Percentiles rank a stretch among this genome's conserved stretches.
These are phyloP conservation scores for Sepioteuthis lessoniana DNA, from an alignment of 2,888 invertebrate species.

Conservation along the genomic window DNA sequence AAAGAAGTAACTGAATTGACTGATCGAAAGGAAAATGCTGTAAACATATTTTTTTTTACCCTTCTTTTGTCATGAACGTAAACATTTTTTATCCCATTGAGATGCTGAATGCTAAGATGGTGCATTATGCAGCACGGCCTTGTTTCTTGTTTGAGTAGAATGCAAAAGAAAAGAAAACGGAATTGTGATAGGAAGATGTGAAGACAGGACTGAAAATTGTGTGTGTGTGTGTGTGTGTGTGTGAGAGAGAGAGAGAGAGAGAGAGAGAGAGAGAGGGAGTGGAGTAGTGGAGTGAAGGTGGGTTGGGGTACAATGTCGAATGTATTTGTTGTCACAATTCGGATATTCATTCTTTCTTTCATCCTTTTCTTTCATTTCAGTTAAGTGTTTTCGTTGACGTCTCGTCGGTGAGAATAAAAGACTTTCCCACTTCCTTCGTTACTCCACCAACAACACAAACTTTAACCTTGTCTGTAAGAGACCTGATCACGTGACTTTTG, in stretches of 20 bases:
- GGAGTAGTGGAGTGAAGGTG: background rate
- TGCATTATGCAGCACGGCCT: background rate
- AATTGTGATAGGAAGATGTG: background rate
- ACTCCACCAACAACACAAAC: background rate
- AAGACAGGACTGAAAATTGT: background rate
- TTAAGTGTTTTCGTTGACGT: conserved; percentile 8
- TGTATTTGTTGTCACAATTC: conserved; percentile 16
- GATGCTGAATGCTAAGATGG: background rate
- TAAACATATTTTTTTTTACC: conserved; percentile 6
- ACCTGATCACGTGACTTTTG: background rate
- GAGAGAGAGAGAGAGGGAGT: no score
- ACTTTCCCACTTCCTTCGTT: background rate
- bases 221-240: no score
- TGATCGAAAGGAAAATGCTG: background rate
- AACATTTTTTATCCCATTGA: conserved; percentile 24
- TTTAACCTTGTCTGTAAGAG: background rate
- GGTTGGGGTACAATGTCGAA: background rate
- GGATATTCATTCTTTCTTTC: background rate
- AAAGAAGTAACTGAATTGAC: background rate
- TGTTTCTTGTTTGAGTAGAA: background rate
- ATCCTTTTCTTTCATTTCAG: background rate
- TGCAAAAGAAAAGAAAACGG: background rate
- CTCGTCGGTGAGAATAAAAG: background rate
- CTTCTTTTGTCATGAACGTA: background rate
- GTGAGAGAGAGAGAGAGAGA: no score